Percentiles rank a stretch among this genome's conserved stretches.
These are phyloP conservation scores for Agrypnus murinus DNA, from an alignment of 2,888 invertebrate genomes.

Conservation along the genomic window DNA sequence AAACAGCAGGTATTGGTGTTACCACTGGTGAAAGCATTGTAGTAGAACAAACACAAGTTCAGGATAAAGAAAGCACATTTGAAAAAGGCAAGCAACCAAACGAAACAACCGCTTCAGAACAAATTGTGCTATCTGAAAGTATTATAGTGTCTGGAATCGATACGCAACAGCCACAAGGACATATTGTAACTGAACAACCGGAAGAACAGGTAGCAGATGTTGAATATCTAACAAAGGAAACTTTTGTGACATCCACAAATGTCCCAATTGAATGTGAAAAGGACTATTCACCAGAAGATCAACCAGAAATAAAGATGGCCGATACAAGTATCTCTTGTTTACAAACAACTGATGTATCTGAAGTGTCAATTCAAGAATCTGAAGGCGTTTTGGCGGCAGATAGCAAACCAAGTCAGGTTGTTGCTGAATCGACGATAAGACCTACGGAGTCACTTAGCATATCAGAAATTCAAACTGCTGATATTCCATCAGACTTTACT, in stretches of 20 bases:
- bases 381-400: slow-evolving; percentile 75
- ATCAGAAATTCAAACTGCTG: slow-evolving; percentile 76
- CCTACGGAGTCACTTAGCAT: slow-evolving; percentile 77
- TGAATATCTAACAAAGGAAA: slow-evolving; percentile 77
- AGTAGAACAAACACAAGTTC: slow-evolving; percentile 74
- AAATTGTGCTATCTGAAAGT: slow-evolving; percentile 73
- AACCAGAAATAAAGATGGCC: slow-evolving; percentile 71
- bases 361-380: slow-evolving; percentile 79
- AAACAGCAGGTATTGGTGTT: slow-evolving; percentile 77
- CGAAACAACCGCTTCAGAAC: slow-evolving; percentile 72
- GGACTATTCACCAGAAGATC: slow-evolving; percentile 70
- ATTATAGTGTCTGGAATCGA: slow-evolving; percentile 78
- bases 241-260: slow-evolving; percentile 76
- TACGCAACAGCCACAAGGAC: slow-evolving; percentile 78
- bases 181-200: slow-evolving; percentile 71
- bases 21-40: slow-evolving; percentile 77
- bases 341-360: slow-evolving; percentile 75
- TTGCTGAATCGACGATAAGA: slow-evolving; percentile 76
- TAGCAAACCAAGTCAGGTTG: slow-evolving; percentile 72
- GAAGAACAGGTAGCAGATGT: slow-evolving; percentile 76
- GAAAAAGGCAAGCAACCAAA: slow-evolving; percentile 68
- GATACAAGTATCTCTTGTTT: slow-evolving; percentile 73
- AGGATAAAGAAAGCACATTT: slow-evolving; percentile 80
- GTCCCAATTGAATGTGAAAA: slow-evolving; percentile 77
- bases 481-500: slow-evolving; percentile 73